Percentiles rank a stretch among this genome's conserved stretches.
Evolutionary conservation across 2,797 vertebrate genomes (phyloP).

Genomic region (Acrossocheilus wenchowensis): DNA sequence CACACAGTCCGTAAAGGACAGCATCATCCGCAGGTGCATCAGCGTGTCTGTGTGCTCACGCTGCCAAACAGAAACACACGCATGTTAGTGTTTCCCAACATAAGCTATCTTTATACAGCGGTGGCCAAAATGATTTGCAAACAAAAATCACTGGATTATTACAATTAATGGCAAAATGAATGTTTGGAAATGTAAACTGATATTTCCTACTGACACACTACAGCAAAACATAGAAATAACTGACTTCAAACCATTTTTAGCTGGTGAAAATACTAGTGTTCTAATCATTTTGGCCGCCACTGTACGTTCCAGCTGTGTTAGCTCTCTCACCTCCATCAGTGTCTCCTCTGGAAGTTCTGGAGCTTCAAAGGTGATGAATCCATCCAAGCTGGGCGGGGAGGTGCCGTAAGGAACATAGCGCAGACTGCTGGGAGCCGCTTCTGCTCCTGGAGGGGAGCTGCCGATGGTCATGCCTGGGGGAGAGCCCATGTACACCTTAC

Average conservation of each 20-base stretch:
- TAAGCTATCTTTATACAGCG: not conserved
- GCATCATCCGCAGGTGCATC: slow-evolving; percentile 91
- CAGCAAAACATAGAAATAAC: no score
- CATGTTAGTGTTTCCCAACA: slow-evolving; percentile 10
- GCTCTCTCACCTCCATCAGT: slow-evolving; percentile 89
- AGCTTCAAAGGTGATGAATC: slow-evolving; percentile 95
- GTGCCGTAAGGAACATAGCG: slow-evolving; percentile 94
- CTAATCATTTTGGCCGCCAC: not conserved
- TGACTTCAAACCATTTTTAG: not conserved
- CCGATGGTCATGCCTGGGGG: slow-evolving; percentile 87
- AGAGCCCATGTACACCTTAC: slow-evolving; percentile 87
- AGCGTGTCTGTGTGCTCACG: slow-evolving; percentile 95
- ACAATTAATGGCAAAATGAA: no score
- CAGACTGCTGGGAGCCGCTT: slow-evolving; percentile 87
- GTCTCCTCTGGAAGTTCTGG: slow-evolving; percentile 97
- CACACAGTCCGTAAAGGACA: slow-evolving; percentile 93
- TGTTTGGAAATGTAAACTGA: no score
- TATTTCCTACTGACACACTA: no score
- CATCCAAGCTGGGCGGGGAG: slow-evolving; percentile 94
- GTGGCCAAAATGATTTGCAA: no score
- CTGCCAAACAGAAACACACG: slow-evolving; percentile 70
- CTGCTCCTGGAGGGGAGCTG: slow-evolving; percentile 87
- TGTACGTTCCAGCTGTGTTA: not conserved
- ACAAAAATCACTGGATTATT: no score
- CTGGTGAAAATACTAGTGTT: not conserved